These are phyloP conservation scores for Ectropis crepuscularia DNA, from an alignment of 2,888 invertebrate species.

Conservation along the genomic window DNA sequence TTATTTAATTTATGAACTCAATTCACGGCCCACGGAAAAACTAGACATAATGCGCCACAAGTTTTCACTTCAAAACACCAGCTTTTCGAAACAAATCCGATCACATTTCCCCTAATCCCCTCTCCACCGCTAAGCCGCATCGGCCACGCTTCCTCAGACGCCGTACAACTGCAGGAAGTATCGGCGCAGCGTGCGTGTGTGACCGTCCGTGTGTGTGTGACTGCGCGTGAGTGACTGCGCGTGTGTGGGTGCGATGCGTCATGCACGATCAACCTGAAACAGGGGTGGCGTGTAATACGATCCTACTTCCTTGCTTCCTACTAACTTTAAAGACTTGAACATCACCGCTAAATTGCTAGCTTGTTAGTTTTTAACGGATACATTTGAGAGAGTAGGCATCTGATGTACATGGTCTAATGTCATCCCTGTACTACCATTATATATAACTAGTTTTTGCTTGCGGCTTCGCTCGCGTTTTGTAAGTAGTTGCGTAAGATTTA, in stretches of 20 bases:
- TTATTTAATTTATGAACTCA: too few relatives aligned
- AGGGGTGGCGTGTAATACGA: conserved; percentile 27
- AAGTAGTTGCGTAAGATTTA: too few relatives aligned
- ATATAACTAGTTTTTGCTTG: too few relatives aligned
- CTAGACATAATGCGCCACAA: too few relatives aligned
- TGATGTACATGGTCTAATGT: too few relatives aligned
- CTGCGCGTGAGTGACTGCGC: conserved; percentile 49
- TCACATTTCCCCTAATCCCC: conserved; percentile 17
- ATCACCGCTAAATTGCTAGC: not conserved
- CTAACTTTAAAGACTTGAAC: not conserved
- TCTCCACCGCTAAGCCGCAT: conserved; percentile 32
- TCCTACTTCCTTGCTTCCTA: not conserved
- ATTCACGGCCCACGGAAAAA: too few relatives aligned
- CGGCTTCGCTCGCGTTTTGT: too few relatives aligned
- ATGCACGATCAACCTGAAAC: conserved; percentile 61
- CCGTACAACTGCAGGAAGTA: conserved; percentile 65
- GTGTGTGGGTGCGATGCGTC: conserved; percentile 63
- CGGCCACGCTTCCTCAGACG: conserved; percentile 52
- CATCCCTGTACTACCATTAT: too few relatives aligned
- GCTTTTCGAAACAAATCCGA: not conserved
- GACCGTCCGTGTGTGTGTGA: conserved; percentile 57
- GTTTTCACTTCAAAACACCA: not conserved
- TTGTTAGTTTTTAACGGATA: too few relatives aligned
- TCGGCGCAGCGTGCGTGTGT: conserved; percentile 35
- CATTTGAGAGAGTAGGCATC: too few relatives aligned